These are phyloP conservation scores for Ceratothoa steindachneri DNA, from an alignment of 2,888 invertebrate genomes.

Conservation along the genomic window DNA sequence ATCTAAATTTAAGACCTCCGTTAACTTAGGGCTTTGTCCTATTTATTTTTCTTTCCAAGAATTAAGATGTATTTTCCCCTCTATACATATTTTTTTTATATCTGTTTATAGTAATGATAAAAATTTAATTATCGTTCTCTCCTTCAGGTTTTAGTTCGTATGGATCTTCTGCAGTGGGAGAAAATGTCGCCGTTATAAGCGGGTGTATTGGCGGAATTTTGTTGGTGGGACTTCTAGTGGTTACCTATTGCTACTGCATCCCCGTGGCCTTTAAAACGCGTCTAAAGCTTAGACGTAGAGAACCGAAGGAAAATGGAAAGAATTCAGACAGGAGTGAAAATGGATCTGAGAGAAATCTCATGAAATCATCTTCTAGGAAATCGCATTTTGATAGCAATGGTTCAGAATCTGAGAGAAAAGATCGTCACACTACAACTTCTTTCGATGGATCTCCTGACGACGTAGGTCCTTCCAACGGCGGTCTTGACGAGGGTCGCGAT, in stretches of 20 bases:
- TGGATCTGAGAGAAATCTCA: constrained; percentile 20
- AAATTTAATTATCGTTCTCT: too few species aligned
- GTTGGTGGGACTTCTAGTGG: constrained; percentile 31
- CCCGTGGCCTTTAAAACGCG: constrained; percentile 29
- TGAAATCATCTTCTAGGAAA: constrained; percentile 30
- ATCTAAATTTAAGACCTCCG: too few species aligned
- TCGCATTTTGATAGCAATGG: constrained; percentile 22
- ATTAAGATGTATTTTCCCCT: too few species aligned
- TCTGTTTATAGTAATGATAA: too few species aligned
- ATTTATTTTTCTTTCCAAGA: too few species aligned
- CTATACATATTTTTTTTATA: too few species aligned
- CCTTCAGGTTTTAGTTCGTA: constrained; percentile 23
- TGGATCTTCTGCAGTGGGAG: constrained; percentile 23
- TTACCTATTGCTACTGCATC: constrained; percentile 38
- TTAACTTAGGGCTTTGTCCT: too few species aligned
- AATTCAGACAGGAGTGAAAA: constrained; percentile 1
- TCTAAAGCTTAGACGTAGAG: constrained; percentile 23
- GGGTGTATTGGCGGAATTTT: constrained; percentile 37
- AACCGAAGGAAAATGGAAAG: constrained; percentile 21
- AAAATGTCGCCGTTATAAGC: constrained; percentile 35
- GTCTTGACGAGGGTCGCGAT: background rate
- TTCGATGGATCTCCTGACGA: background rate
- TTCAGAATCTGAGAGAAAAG: constrained; percentile 8
- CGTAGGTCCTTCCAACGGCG: background rate
- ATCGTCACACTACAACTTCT: background rate